Percentiles rank a stretch among this genome's conserved stretches.
phyloP scores from a whole-genome alignment of 2,888 invertebrate species.

The Limnephilus auricula region DNA sequence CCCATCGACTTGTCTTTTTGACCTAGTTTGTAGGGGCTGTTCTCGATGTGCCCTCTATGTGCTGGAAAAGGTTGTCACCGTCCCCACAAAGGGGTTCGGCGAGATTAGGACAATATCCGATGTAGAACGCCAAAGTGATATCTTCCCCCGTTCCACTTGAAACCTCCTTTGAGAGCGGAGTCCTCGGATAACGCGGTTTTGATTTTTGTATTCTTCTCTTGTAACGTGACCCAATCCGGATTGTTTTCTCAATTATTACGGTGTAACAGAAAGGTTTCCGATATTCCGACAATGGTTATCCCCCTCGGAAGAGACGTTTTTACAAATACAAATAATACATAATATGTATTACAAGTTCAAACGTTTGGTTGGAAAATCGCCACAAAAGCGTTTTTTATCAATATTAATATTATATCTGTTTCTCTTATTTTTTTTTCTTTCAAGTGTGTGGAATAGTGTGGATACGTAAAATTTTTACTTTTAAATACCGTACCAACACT shows the following conservation, averaged over 20 bases:
- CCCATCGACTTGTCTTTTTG: slow-evolving; percentile 63
- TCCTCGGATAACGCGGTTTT: slow-evolving; percentile 19
- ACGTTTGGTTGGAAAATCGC: not conserved
- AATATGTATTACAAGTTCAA: not conserved
- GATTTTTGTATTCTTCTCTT: slow-evolving; percentile 14
- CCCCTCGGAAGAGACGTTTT: not conserved
- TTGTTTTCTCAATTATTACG: not conserved
- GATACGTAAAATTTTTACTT: no score
- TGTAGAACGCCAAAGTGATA: slow-evolving; percentile 37
- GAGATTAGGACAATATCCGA: slow-evolving; percentile 38
- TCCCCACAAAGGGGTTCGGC: slow-evolving; percentile 42
- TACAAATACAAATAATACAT: not conserved
- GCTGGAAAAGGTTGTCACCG: slow-evolving; percentile 53
- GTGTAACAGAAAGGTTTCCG: not conserved
- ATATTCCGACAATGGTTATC: not conserved
- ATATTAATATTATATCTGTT: no score
- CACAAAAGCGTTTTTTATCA: no score
- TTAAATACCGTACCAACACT: no score
- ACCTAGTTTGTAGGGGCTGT: slow-evolving; percentile 58
- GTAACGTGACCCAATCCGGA: not conserved
- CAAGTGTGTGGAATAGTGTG: no score
- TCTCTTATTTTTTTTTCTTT: no score
- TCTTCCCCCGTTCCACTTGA: not conserved
- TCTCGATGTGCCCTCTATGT: slow-evolving; percentile 46
- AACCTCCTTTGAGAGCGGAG: slow-evolving; percentile 15